A percentile compares a stretch with the other conserved stretches of the same genome.
phyloP scores from a whole-genome alignment of 1,140 invertebrate species.

The Babylonia areolata region DNA sequence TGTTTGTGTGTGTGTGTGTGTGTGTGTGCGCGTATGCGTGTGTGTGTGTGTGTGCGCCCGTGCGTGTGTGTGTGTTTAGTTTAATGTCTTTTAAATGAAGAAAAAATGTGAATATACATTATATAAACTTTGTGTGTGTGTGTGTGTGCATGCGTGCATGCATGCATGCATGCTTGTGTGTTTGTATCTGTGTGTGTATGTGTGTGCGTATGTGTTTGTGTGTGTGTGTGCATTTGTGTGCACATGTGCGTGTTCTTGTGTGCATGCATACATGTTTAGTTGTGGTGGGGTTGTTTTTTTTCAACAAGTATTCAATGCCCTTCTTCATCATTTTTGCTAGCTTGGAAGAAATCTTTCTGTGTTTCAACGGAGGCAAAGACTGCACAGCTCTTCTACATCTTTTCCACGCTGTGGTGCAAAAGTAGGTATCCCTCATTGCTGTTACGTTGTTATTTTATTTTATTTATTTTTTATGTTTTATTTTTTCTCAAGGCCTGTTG shows the following conservation, averaged over 20 bases:
- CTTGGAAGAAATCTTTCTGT: conserved; percentile 86
- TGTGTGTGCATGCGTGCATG: not conserved
- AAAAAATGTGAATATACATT: too few relatives aligned
- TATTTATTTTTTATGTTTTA: too few relatives aligned
- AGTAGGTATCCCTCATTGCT: conserved; percentile 66
- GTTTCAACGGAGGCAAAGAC: conserved; percentile 98
- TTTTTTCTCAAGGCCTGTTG: too few relatives aligned
- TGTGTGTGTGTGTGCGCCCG: not conserved
- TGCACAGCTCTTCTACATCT: conserved; percentile 93
- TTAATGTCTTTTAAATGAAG: too few relatives aligned
- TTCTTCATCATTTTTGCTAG: conserved; percentile 52
- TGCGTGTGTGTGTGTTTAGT: too few relatives aligned
- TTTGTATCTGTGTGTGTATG: not conserved
- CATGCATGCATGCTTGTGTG: not conserved
- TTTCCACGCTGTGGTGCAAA: conserved; percentile 81
- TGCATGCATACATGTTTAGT: too few relatives aligned
- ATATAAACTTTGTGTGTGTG: not conserved
- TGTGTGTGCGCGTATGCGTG: not conserved
- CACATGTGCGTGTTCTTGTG: too few relatives aligned
- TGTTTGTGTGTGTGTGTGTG: not conserved
- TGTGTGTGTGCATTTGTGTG: too few relatives aligned
- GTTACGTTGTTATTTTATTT: too few relatives aligned
- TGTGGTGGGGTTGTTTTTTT: not conserved
- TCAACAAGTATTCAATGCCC: not conserved
- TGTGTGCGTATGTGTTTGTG: not conserved